Conservation (phyloP, 2,888 invertebrate genomes). For the Brachyptera putata region DNA sequence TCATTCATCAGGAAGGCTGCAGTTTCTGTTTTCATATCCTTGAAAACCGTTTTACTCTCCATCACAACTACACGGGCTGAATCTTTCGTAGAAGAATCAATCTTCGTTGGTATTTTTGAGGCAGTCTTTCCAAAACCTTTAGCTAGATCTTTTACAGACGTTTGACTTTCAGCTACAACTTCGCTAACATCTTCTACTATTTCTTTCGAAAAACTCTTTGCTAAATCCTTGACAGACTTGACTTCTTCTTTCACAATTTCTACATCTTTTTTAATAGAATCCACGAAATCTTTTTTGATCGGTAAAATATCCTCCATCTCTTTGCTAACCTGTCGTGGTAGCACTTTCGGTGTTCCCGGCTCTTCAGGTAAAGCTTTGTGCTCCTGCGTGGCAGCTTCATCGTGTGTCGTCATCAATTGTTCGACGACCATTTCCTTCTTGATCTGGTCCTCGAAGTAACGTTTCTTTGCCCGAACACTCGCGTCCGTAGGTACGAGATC, state of each 20-base stretch:
- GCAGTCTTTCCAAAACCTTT: no score
- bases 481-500: conserved; percentile 46
- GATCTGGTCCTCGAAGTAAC: conserved; percentile 58
- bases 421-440: conserved; percentile 55
- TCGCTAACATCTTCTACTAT: not conserved
- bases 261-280: no score
- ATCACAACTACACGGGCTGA: not conserved
- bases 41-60: conserved; percentile 3
- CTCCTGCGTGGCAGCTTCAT: conserved; percentile 49
- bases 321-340: conserved; percentile 17
- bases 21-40: not conserved
- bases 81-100: not conserved
- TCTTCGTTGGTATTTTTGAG: not conserved
- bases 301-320: conserved; percentile 20
- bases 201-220: conserved; percentile 24
- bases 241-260: conserved; percentile 37
- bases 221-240: conserved; percentile 24
- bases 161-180: not conserved
- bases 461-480: conserved; percentile 52
- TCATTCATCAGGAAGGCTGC: not conserved
- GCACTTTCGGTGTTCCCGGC: conserved; percentile 34
- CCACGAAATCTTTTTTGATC: conserved; percentile 18
- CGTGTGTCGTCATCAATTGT: conserved; percentile 48
- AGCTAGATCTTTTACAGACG: no score
- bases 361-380: conserved; percentile 43